Conservation (phyloP, 2,797 vertebrate genomes). For the Protonibea diacanthus region DNA sequence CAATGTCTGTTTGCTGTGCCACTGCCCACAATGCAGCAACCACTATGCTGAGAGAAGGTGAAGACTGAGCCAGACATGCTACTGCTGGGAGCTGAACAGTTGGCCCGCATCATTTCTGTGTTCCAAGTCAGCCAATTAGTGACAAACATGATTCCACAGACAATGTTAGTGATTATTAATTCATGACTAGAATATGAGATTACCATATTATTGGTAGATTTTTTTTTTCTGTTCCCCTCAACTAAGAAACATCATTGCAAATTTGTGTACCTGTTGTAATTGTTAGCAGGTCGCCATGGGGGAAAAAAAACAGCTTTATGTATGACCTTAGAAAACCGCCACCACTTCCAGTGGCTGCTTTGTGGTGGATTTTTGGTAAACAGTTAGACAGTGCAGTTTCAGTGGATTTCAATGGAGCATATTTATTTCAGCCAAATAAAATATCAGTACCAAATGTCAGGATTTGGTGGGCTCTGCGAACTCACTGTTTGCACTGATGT, state of each 20-base stretch:
- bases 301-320: neutral
- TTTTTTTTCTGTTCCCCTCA: slow-evolving; percentile 17
- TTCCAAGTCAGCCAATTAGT: slow-evolving; percentile 71
- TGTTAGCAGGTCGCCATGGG: slow-evolving; percentile 4
- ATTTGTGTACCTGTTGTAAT: slow-evolving; percentile 37
- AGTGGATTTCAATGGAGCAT: neutral
- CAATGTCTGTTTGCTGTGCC: slow-evolving; percentile 35
- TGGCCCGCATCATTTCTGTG: slow-evolving; percentile 50
- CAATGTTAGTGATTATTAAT: slow-evolving; percentile 52
- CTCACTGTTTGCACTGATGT: slow-evolving; percentile 13
- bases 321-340: neutral
- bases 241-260: slow-evolving; percentile 8
- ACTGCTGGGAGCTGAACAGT: slow-evolving; percentile 56
- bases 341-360: neutral
- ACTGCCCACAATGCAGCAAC: slow-evolving; percentile 34
- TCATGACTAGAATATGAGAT: slow-evolving; percentile 44
- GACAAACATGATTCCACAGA: slow-evolving; percentile 56
- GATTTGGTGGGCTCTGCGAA: slow-evolving; percentile 23
- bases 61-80: slow-evolving; percentile 25
- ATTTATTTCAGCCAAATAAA: slow-evolving; percentile 6
- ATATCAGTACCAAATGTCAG: slow-evolving; percentile 28
- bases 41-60: slow-evolving; percentile 12
- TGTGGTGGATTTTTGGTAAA: neutral
- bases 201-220: slow-evolving; percentile 42
- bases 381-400: neutral